Base-by-base conservation (phyloP, 2,113 vertebrate genomes). In the Chlorocebus sabaeus region DNA sequence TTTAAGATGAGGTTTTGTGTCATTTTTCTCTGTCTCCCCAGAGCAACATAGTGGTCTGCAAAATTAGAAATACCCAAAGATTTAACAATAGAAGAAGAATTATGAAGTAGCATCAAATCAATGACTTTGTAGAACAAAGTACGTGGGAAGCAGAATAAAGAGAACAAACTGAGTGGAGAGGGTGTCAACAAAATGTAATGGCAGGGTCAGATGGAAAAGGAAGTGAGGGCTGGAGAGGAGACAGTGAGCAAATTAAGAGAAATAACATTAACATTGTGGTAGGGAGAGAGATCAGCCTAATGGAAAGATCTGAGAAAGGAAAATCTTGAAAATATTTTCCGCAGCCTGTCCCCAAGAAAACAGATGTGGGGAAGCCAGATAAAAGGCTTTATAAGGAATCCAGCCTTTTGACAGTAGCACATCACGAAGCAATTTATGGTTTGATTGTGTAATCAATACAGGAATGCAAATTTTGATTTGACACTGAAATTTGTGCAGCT, bases 401-500 rank as follows among this genome's bases (percentile, higher is more conserved):
- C 35, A 88, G 13, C 27, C 57, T 93, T 93, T 85, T 93, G 55
- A 93, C 59, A 38, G 59, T 88, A 95, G 43, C 27, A 48, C 8
- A 52, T 86, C 27, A 50, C 25, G 12, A 61, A 27, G n/a, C 30
- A 89, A 97, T 92, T 89, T 61, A 82, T 43, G 27, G 6, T 45
- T 78, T 82, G 67, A 70, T 83, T 91, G 38, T 79, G 81, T 90
- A 97, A 93, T 89, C 45, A 91, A 50, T 59, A 83, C 8, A 86
- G 81, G 32, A 89, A 75, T 80, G 32, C n/a, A 89, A 85, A 61
- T 81, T 72, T 89, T 82, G 70, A 87, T 94, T 95, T 96, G 73
- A 68, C 27, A 20, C n/a, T 72, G 27, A 97, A 82, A 30, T 88
- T 59, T 78, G 52, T 94, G n/a, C n/a, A 30, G 22, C 73, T 20